Evolutionary conservation across 2,888 invertebrate species (phyloP).

Genomic region (Limnephilus rhombicus): DNA sequence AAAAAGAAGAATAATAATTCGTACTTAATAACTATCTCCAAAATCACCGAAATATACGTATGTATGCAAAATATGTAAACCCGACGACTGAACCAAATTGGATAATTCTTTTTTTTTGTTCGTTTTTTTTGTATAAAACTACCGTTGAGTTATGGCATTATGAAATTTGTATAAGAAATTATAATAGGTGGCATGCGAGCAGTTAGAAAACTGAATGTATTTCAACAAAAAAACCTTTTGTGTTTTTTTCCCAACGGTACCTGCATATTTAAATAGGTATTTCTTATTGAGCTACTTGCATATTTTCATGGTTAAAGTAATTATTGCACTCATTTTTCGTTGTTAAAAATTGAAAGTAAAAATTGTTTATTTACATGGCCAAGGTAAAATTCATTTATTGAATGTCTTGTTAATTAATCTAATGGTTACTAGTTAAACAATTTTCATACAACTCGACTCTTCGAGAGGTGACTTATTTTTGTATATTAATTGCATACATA

Average conservation of each 20-base stretch:
- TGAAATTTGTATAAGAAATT: no score
- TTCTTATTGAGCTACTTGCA: not conserved
- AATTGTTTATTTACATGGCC: not conserved
- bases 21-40: no score
- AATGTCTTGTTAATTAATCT: not conserved
- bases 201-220: no score
- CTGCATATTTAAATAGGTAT: not conserved
- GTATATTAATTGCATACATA: not conserved
- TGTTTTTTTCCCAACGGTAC: not conserved
- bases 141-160: no score
- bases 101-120: no score
- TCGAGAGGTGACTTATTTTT: not conserved
- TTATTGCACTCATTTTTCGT: not conserved
- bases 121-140: no score
- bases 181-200: no score
- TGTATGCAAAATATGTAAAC: no score
- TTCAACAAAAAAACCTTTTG: not conserved
- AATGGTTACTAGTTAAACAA: not conserved
- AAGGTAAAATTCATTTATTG: not conserved
- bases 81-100: no score
- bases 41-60: no score
- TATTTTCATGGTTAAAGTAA: not conserved
- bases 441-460: not conserved
- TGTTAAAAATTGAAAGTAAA: not conserved
- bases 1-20: no score